phyloP scores from a whole-genome alignment of 2,797 vertebrate species.

The Halcyon smyrnensis region DNA sequence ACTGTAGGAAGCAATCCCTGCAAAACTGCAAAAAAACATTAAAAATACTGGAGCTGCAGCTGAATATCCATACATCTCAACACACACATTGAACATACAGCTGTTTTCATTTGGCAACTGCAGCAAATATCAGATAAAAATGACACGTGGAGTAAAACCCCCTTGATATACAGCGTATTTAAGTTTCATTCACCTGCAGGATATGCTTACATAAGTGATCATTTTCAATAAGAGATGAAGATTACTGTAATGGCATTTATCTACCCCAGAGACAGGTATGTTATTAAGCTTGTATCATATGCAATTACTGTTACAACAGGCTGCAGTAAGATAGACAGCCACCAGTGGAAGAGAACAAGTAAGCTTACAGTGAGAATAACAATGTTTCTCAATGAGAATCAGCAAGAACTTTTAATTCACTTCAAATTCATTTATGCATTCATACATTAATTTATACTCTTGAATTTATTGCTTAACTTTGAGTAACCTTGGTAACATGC shows the following conservation, averaged over 20 bases:
- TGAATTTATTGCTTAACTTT: constrained; percentile 11
- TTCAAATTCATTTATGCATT: neutral
- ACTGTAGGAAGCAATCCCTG: neutral
- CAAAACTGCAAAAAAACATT: neutral
- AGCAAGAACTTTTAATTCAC: neutral
- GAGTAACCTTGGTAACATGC: neutral
- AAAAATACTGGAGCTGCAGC: neutral
- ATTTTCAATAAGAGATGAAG: neutral
- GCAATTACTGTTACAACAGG: neutral
- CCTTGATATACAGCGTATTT: neutral
- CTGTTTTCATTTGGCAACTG: neutral
- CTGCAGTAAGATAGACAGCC: neutral
- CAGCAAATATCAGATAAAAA: neutral
- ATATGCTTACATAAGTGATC: neutral
- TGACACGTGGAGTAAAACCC: neutral
- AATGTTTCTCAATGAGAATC: neutral
- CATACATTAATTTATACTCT: neutral
- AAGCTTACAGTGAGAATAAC: neutral
- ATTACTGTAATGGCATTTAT: neutral
- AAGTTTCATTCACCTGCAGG: neutral
- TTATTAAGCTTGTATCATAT: neutral
- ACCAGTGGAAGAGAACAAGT: neutral
- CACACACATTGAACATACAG: neutral
- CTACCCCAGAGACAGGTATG: neutral
- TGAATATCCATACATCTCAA: neutral